Evolutionary conservation across 2,797 vertebrate species (phyloP), one percentile per base, ranked within the genome.

Genomic region (Trachops cirrhosus): DNA sequence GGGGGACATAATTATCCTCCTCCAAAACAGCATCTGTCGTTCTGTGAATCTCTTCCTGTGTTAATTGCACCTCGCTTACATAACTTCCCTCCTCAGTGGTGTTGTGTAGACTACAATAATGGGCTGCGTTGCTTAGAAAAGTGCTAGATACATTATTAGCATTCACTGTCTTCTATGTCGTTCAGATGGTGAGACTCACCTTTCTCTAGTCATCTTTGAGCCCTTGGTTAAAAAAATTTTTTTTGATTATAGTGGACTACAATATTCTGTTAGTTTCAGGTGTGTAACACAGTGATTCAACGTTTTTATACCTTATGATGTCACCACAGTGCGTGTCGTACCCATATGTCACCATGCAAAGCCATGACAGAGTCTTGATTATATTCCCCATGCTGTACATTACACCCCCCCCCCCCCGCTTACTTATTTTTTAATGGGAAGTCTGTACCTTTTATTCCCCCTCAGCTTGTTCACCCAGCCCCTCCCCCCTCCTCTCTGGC

Each of bases 11-110:
- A 57, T 26, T 46, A 41, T 29, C 34, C 70, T 26, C 57, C 18
- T 21, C 41, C 29, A 52, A 0, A 34, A 1, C 21, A 3, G 59
- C 29, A 6, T 68, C 34, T 80, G 11, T n/a, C 0, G 9, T 14
- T 57, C 48, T 54, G 10, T 85, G 80, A 50, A 19, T 75, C 29
- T 9, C 18, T 62, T 37, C 79, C 34, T 5, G 8, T 21, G n/a
- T 26, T 41, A 82, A 37, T 9, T 9, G 15, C 12, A 41, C 21
- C 12, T 80, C 41, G 1, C 82, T 34, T 26, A 12, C 15, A 7
- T 74, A 89, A 16, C n/a, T 1, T 8, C 5, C 68, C 44, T 14
- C 57, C 10, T 8, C 9, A n/a, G 82, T 26, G n/a, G n/a, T 54
- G 21, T 24, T 4, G 9, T 0, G 39, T 18, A 46, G 39, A 24